phyloP scores from a whole-genome alignment of 1,140 invertebrate species.

The Micrasema minimum region DNA sequence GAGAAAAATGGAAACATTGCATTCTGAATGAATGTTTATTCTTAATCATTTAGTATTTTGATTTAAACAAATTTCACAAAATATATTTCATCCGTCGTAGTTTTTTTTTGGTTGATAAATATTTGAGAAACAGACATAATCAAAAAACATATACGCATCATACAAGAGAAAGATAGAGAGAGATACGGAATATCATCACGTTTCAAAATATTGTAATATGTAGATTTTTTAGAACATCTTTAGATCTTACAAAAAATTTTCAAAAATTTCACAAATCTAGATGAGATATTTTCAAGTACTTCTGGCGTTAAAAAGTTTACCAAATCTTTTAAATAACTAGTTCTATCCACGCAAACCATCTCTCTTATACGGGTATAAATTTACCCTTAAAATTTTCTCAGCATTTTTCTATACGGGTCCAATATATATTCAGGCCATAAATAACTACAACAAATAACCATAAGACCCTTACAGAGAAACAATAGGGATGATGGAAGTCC shows the following conservation, averaged over 20 bases:
- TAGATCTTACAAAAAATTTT: too few relatives aligned
- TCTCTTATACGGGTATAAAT: not conserved
- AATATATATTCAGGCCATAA: not conserved
- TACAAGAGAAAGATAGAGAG: too few relatives aligned
- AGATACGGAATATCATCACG: too few relatives aligned
- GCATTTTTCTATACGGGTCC: not conserved
- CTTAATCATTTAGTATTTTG: not conserved
- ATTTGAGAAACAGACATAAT: too few relatives aligned
- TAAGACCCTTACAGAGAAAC: not conserved
- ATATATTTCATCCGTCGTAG: too few relatives aligned
- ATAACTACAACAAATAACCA: slow-evolving; percentile 1
- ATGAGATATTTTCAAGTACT: too few relatives aligned
- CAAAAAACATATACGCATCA: too few relatives aligned
- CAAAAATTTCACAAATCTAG: too few relatives aligned
- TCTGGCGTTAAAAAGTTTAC: not conserved
- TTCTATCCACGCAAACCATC: not conserved
- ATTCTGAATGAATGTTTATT: not conserved
- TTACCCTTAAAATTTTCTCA: not conserved
- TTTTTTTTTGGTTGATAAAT: too few relatives aligned
- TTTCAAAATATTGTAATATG: too few relatives aligned
- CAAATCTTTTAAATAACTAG: not conserved
- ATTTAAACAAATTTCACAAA: not conserved
- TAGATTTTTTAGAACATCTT: too few relatives aligned
- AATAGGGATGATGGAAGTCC: slow-evolving; percentile 12
- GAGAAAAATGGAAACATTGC: too few relatives aligned